Conservation (phyloP, 2,113 vertebrate genomes). For the Dissostichus mawsoni region DNA sequence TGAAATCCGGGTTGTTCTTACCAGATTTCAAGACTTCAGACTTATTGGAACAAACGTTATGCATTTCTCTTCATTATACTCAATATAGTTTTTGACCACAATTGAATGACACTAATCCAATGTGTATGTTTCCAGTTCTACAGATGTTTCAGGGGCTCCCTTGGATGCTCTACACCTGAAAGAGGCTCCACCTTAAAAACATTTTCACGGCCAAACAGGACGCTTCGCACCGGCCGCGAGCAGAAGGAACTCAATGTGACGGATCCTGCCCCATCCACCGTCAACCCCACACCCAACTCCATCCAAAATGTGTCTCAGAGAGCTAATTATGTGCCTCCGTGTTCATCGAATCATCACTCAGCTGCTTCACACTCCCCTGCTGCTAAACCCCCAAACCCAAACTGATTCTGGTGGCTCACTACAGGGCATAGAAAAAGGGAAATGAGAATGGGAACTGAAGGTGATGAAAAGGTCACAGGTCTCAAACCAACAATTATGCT, state of each 20-base stretch:
- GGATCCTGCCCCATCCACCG: background rate
- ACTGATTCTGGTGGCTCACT: constrained; percentile 77
- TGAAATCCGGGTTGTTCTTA: no score
- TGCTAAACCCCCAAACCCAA: constrained; percentile 48
- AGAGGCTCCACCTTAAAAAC: constrained; percentile 72
- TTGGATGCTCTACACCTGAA: constrained; percentile 70
- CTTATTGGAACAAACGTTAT: no score
- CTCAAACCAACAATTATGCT: constrained; percentile 46
- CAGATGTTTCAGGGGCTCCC: constrained; percentile 83
- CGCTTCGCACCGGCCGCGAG: constrained; percentile 57
- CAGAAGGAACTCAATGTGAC: constrained; percentile 43
- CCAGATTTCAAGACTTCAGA: no score
- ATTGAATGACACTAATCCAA: background rate
- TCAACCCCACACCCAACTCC: constrained; percentile 28
- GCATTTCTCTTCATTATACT: no score
- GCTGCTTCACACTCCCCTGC: background rate
- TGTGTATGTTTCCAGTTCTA: constrained; percentile 81
- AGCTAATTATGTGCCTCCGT: background rate
- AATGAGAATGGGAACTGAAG: background rate
- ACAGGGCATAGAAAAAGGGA: constrained; percentile 55
- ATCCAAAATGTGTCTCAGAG: background rate
- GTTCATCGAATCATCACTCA: background rate
- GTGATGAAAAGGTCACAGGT: background rate
- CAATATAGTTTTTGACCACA: no score
- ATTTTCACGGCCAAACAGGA: constrained; percentile 70